Conservation (phyloP, 2,113 vertebrate species). For the Cariama cristata region DNA sequence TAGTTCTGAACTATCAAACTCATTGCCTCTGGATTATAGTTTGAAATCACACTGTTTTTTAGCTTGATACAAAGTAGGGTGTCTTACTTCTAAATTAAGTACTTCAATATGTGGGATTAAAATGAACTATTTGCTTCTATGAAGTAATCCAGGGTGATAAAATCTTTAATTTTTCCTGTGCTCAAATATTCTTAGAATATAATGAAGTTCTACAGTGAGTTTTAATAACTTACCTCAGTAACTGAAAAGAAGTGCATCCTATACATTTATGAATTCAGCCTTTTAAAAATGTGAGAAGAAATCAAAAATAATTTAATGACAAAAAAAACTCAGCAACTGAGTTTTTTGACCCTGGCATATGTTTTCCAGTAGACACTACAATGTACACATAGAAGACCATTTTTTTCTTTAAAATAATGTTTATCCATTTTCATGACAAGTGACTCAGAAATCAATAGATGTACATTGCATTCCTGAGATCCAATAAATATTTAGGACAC, state of each 20-base stretch:
- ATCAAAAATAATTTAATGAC: background rate
- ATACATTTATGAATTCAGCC: background rate
- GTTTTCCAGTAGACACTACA: background rate
- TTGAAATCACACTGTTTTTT: background rate
- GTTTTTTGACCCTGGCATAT: background rate
- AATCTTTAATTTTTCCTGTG: background rate
- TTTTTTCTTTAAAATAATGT: background rate
- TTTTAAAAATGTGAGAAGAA: background rate
- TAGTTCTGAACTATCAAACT: background rate
- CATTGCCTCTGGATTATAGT: background rate
- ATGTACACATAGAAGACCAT: rapidly evolving
- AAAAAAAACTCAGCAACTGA: background rate
- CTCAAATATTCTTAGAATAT: background rate
- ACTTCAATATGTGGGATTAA: background rate
- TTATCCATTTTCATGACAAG: background rate
- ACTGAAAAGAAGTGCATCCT: background rate
- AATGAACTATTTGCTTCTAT: background rate
- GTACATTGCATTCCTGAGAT: background rate
- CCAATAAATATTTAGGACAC: background rate
- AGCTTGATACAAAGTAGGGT: background rate
- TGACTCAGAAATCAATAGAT: background rate
- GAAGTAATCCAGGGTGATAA: background rate
- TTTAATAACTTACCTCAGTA: background rate
- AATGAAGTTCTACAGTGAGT: background rate
- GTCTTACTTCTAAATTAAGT: background rate